phyloP scores from a whole-genome alignment of 2,113 vertebrate species.

The Archilochus colubris region DNA sequence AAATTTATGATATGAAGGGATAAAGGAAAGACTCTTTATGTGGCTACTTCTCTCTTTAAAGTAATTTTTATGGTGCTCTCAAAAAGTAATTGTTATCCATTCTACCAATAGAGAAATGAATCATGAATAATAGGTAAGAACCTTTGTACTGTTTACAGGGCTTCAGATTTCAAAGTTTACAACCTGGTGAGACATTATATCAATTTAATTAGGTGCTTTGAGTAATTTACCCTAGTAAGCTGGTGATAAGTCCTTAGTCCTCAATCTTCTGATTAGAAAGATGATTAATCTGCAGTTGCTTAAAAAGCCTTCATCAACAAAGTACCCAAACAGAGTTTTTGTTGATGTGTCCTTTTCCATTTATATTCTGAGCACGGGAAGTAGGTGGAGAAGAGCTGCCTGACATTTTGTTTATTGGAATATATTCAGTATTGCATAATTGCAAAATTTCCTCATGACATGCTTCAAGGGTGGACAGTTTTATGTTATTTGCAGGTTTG shows the following conservation, averaged over 20 bases:
- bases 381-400: slow-evolving; percentile 19
- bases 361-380: slow-evolving; percentile 39
- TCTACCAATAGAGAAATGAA: slow-evolving; percentile 39
- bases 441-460: slow-evolving; percentile 50
- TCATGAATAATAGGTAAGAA: slow-evolving; percentile 27
- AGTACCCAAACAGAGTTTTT: slow-evolving; percentile 21
- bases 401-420: slow-evolving; percentile 49
- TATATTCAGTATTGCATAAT: slow-evolving; percentile 41
- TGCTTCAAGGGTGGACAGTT: slow-evolving; percentile 34
- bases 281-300: slow-evolving; percentile 54
- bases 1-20: slow-evolving; percentile 45
- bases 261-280: slow-evolving; percentile 67
- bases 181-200: slow-evolving; percentile 49
- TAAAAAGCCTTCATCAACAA: slow-evolving; percentile 20
- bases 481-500: slow-evolving; percentile 50
- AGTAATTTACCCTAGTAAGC: slow-evolving; percentile 66
- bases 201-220: slow-evolving; percentile 67
- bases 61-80: slow-evolving; percentile 57
- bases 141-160: slow-evolving; percentile 48
- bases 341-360: not conserved
- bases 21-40: slow-evolving; percentile 34
- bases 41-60: slow-evolving; percentile 48
- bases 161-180: slow-evolving; percentile 57
- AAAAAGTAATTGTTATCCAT: slow-evolving; percentile 52
- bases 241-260: slow-evolving; percentile 55